Base-by-base conservation (phyloP, 2,888 invertebrate genomes). In the Protophormia terraenovae region DNA sequence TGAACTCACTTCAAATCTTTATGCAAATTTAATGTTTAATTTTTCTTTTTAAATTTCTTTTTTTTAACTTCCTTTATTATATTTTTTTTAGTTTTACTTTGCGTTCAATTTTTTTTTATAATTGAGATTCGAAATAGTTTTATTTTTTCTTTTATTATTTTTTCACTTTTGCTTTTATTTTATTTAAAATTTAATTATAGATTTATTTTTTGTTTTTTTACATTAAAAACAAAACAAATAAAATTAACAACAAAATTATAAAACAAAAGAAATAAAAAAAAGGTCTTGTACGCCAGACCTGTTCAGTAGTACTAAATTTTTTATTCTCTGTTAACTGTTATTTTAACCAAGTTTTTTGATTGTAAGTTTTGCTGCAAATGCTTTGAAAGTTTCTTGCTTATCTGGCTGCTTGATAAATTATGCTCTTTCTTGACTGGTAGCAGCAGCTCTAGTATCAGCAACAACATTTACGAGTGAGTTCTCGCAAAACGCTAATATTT, bases 311-410 rank as follows among this genome's bases (percentile, higher is more conserved):
- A 85, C 85, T 85, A 75, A 79, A 78, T 50, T 32, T 27, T 71
- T 64, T 75, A 41, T 7, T 71, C 45, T 47, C 29, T 58, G 64
- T 79, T 82, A 75, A 79, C 78, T 75, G 78, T 71, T 82, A 64
- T 85, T 82, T 82, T 64, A 85, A 82, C 32, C 53, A 76, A 79
- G 32, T 72, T 72, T 55, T 55, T 19, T 60, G 29, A 14, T 66
- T 38, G 55, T 22, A 19, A 5, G 35, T 24, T 24, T 3, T 22
- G 38, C 24, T n/a, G 19, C 19, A 62, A 38, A 41, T 64, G 22
- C 24, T 41, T 64, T 64, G 24, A 64, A 41, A 64, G 38, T 71
- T 71, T 41, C 3, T 55, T 38, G 16, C 24, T 38, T 38, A 35
- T 38, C 71, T 38, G n/a, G 0, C 12, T 24, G 24, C 41, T 32